Conservation (phyloP, 2,113 vertebrate genomes). For the Glaucidium brasilianum region DNA sequence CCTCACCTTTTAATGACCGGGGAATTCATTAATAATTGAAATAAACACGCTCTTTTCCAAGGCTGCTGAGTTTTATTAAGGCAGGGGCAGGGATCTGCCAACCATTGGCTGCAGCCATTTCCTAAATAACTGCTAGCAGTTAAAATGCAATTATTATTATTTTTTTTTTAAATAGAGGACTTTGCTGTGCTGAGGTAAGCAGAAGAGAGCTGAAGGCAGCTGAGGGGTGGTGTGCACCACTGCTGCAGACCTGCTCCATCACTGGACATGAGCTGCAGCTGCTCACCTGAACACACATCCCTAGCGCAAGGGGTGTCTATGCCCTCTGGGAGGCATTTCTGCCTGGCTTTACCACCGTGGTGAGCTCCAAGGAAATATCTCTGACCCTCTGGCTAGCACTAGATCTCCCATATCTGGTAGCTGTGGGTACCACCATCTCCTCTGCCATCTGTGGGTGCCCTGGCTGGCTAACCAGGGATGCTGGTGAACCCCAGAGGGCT, state of each 20-base stretch:
- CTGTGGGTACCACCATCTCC: background rate
- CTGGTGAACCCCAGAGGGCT: background rate
- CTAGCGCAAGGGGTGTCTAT: background rate
- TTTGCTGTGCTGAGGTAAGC: conserved; percentile 12
- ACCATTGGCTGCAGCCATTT: conserved; percentile 59
- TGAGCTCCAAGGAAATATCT: background rate
- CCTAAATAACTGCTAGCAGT: conserved; percentile 67
- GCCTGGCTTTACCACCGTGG: background rate
- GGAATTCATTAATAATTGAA: conserved; percentile 74
- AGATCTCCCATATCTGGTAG: background rate
- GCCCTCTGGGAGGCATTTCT: background rate
- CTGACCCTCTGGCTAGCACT: background rate
- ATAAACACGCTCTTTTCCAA: conserved; percentile 61
- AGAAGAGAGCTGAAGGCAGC: background rate
- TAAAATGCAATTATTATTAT: conserved; percentile 53
- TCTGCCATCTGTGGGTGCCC: background rate
- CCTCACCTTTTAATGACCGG: conserved; percentile 69
- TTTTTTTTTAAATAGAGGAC: background rate
- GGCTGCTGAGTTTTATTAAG: conserved; percentile 66
- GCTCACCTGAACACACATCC: accelerated
- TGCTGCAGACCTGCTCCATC: background rate
- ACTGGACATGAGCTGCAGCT: accelerated
- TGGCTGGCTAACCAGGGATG: background rate
- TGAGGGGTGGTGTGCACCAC: background rate
- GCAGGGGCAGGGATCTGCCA: conserved; percentile 64